Base-by-base conservation (phyloP, 2,888 invertebrate species). In the Drosophila pseudotakahashii region DNA sequence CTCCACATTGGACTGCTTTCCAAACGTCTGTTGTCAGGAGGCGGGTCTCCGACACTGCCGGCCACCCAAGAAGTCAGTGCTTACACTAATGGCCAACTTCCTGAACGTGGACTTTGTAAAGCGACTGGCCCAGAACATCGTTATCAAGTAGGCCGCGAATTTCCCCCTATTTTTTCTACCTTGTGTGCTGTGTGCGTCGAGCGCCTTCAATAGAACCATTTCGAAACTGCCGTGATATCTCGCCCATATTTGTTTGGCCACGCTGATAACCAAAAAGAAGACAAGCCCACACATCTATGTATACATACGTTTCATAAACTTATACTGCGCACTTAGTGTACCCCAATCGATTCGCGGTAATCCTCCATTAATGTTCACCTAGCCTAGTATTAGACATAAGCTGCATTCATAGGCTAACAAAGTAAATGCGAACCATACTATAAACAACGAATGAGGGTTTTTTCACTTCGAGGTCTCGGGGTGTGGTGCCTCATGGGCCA, bases 21-120 rank as follows among this genome's bases (percentile, higher is more conserved):
- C 96, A 7, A 96, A 96, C 91, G 92, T 96, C 67, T 96, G 96
- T 89, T 96, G 96, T 73, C 96, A 96, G 77, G 96, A 96, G 91
- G 94, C 94, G 45, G 95, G 95, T 5, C 94, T 94, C 79, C 94
- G 94, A 77, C 94, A 94, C 79, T 96, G 96, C 85, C 93, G 96
- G 48, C 96, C 96, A 7, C 95, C 96, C 36, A 95, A 94, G 88
- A 94, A 95, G 78, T 96, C 96, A 13, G 89, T 96, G 2, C 91
- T 96, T 23, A 94, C 95, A 0, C 89, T 96, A 60, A 92, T 96
- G 53, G 94, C 95, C 47, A 94, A 91, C 57, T 91, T 92, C 63
- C 88, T 92, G 13, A 92, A 92, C 74, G 90, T 91, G 1, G 92
- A 91, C 63, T 89, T 92, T 48, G 90, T 92, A 11, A 90, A 90